Conservation (phyloP, 1,140 invertebrate species). For the Drosophila funebris region DNA sequence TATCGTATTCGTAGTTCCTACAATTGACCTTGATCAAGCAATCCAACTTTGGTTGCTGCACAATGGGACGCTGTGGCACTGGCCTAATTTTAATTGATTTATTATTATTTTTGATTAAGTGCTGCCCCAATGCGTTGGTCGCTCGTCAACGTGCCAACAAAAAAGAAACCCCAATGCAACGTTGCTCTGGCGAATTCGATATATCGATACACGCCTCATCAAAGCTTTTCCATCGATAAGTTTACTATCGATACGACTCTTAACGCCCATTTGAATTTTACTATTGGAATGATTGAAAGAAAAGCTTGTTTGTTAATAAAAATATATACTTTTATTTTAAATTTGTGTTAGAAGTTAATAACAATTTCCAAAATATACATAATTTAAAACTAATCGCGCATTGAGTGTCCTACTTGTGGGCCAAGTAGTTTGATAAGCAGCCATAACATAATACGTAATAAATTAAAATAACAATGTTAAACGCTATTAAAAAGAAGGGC, state of each 20-base stretch:
- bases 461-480: slow-evolving; percentile 76
- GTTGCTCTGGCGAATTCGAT: slow-evolving; percentile 9
- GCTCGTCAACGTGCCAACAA: slow-evolving; percentile 47
- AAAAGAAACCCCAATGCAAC: slow-evolving; percentile 32
- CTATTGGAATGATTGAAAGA: too few species aligned
- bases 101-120: slow-evolving; percentile 50
- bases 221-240: slow-evolving; percentile 14
- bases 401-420: slow-evolving; percentile 45
- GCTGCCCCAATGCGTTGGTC: slow-evolving; percentile 40
- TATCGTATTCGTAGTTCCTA: slow-evolving; percentile 27
- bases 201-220: slow-evolving; percentile 5
- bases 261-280: slow-evolving; percentile 18
- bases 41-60: slow-evolving; percentile 41
- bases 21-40: slow-evolving; percentile 55
- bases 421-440: slow-evolving; percentile 61
- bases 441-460: slow-evolving; percentile 74
- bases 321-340: slow-evolving; percentile 68
- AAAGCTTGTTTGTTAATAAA: slow-evolving; percentile 58
- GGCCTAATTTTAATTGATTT: slow-evolving; percentile 54
- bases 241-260: neutral
- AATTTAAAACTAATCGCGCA: slow-evolving; percentile 61
- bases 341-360: slow-evolving; percentile 72
- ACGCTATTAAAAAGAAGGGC: slow-evolving; percentile 26
- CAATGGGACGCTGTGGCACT: slow-evolving; percentile 35
- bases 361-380: slow-evolving; percentile 59